Evolutionary conservation across 2,888 invertebrate species (phyloP), one percentile per base, ranked within the genome.

Genomic region (Elmis aenea): DNA sequence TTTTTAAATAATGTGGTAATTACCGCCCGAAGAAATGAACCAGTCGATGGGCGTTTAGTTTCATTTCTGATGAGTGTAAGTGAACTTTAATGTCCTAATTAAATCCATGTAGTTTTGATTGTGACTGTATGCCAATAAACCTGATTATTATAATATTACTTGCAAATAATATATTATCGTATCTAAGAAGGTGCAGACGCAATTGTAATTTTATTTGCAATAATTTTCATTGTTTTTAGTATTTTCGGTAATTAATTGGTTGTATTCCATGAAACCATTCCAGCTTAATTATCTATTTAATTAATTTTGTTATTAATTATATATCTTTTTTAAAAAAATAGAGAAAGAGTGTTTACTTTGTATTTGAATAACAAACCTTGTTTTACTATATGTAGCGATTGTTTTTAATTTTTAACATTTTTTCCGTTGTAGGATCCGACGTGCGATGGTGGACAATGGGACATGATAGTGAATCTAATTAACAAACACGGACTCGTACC

Each of bases 401-500:
- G 4, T 38, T 27, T 14, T 24, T 10, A 9, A 24, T 14, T 27
- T 25, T 40, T 40, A n/a, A n/a, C n/a, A n/a, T n/a, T n/a, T n/a
- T n/a, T n/a, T n/a, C n/a, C n/a, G n/a, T 49, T 29, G 10, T 55
- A 83, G 78, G 85, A 88, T 59, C 88, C 89, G n/a, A 80, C 81
- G 31, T 77, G 77, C 45, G 90, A 91, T 58, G 90, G 90, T 14
- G 91, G 93, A 0, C 92, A 93, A 62, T 93, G 91, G 92, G 88
- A 91, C 61, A 92, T 93, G 91, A 70, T 92, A 39, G 82, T 84
- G 14, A 91, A 91, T 66, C 68, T 93, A 11, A 80, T 93, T 36
- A 85, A 84, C 64, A 87, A 88, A 59, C 81, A 93, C 60, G 93
- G 93, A 8, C 67, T 93, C 32, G 79, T 93, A 72, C 93, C 93